These are phyloP conservation scores for Crematogaster levior DNA, from an alignment of 2,888 invertebrate species.

Conservation along the genomic window DNA sequence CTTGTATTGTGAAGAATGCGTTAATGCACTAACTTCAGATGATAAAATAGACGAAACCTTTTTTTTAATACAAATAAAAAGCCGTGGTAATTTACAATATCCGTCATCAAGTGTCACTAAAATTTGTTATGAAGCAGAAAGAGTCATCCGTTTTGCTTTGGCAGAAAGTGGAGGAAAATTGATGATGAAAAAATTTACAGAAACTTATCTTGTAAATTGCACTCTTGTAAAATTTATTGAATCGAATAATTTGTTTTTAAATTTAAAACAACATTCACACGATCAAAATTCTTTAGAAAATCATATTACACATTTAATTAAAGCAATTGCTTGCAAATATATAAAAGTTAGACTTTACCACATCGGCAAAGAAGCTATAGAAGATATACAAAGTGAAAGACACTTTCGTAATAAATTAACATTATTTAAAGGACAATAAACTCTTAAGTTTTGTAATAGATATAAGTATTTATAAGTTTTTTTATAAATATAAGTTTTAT, in stretches of 20 bases:
- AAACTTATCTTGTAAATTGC: neutral
- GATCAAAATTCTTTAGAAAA: slow-evolving; percentile 5
- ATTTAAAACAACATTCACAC: slow-evolving; percentile 8
- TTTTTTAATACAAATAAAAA: slow-evolving; percentile 2
- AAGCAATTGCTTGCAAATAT: slow-evolving; percentile 14
- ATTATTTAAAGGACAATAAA: neutral
- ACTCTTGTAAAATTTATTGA: neutral
- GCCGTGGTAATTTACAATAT: neutral
- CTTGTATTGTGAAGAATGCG: neutral
- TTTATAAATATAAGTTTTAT: no score
- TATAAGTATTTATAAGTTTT: no score
- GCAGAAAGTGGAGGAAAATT: slow-evolving; percentile 11
- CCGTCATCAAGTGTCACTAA: neutral
- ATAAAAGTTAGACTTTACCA: slow-evolving; percentile 4
- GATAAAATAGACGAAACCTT: neutral
- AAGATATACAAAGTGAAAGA: neutral
- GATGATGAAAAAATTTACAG: neutral
- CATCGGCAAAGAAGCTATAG: neutral
- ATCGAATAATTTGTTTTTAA: neutral
- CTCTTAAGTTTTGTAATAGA: no score
- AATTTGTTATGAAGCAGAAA: slow-evolving; percentile 6
- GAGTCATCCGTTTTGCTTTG: neutral
- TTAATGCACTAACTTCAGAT: neutral
- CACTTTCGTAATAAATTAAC: neutral
- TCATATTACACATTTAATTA: no score